A percentile compares a stretch with the other conserved stretches of the same genome.
Conservation (phyloP, 2,888 invertebrate genomes). For the Coelogynopora nodosa region DNA sequence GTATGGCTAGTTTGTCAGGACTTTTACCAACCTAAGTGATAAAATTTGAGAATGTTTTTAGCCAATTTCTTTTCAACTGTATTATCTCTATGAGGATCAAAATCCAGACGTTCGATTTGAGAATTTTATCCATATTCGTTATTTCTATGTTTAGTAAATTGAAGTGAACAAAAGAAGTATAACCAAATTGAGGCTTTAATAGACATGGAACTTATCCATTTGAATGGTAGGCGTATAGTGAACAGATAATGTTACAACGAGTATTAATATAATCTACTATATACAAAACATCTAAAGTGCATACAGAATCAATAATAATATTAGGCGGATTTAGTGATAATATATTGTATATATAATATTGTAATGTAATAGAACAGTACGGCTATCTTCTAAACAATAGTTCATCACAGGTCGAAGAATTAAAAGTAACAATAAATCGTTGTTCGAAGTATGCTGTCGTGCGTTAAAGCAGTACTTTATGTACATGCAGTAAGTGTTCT, state of each 20-base stretch:
- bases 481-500: background rate
- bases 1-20: constrained; percentile 20
- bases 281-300: background rate
- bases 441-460: no score
- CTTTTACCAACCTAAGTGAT: background rate
- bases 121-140: constrained; percentile 10
- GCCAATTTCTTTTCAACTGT: constrained; percentile 31
- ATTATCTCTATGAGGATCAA: constrained; percentile 12
- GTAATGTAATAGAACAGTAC: background rate
- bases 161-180: background rate
- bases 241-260: background rate
- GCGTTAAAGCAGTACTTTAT: no score
- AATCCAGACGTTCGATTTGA: background rate
- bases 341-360: background rate
- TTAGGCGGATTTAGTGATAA: background rate
- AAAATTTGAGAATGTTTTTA: constrained; percentile 7
- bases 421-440: no score
- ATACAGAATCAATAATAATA: background rate
- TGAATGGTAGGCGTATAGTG: background rate
- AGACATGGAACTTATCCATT: background rate
- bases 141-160: background rate
- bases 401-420: background rate
- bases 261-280: background rate
- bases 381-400: background rate
- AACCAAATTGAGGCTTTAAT: background rate